These are phyloP conservation scores for Todiramphus chloris DNA, from an alignment of 2,113 vertebrate genomes.

Conservation along the genomic window DNA sequence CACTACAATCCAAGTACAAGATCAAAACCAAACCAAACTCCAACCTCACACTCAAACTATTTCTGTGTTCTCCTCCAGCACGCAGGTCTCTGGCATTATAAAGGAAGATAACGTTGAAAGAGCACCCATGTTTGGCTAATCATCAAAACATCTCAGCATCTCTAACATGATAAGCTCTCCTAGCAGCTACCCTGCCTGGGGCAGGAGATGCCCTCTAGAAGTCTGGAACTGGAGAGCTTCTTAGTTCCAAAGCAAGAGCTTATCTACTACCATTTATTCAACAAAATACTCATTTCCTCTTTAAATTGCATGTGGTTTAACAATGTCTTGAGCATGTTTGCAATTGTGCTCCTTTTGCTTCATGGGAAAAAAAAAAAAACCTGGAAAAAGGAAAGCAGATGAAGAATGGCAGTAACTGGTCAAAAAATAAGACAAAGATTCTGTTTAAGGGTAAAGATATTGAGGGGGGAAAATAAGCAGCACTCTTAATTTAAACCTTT, in stretches of 20 bases:
- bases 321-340: background rate
- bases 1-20: background rate
- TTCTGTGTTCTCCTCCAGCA: background rate
- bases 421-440: background rate
- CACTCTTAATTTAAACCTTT: slow-evolving; percentile 33
- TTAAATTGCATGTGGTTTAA: slow-evolving; percentile 1
- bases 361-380: background rate
- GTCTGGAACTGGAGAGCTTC: background rate
- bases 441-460: background rate
- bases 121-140: background rate
- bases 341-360: background rate
- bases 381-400: background rate
- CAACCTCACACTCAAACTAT: background rate
- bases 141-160: background rate
- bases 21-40: slow-evolving; percentile 17
- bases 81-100: background rate
- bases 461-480: too few species aligned
- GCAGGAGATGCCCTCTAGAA: background rate
- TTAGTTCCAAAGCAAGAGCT: background rate
- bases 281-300: slow-evolving; percentile 33
- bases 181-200: background rate
- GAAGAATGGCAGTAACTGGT: background rate
- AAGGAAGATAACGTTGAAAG: background rate
- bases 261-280: slow-evolving; percentile 5
- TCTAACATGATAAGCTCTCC: background rate